Base-by-base conservation (phyloP, 2,113 vertebrate genomes). In the Eclectus roratus region DNA sequence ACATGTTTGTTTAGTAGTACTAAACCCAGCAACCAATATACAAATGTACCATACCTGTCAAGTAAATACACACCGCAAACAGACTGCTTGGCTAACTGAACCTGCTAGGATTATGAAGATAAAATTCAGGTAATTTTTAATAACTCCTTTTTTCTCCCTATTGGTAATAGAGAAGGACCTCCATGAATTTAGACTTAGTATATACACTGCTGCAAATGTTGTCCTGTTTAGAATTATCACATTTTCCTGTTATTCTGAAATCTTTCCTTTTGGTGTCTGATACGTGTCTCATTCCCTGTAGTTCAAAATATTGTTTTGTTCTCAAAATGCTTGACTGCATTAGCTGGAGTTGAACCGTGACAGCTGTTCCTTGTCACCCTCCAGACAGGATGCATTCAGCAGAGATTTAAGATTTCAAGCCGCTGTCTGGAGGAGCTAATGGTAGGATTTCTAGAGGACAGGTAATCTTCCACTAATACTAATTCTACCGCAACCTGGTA, bases 301-400 rank as follows among this genome's bases (percentile, higher is more conserved):
- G 77, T 16, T 71, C 35, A 63, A 28, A 69, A 31, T 64, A n/a
- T 49, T 84, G 81, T 15, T 35, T 24, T 80, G 78, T 21, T 93
- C 80, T 94, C 76, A 39, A 24, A 88, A n/a, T 46, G 44, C 89
- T 83, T 76, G 78, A 71, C 80, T 82, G 44, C 37, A 47, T 49
- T 76, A 96, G 56, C 58, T 14, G 1, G 72, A 77, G 74, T 65
- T 55, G 73, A 64, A 52, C 80, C 3, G 9, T 52, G 80, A 79
- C 85, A 92, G 91, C 93, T 96, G 94, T 85, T 92, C 86, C 88
- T 77, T 84, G 89, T 53, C 93, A 88, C 94, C 92, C 85, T 77
- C 66, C 46, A 83, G 39, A 76, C 74, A 93, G 83, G 65, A 64
- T 31, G 50, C 55, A 25, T 49, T 83, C 76, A 88, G 80, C 80